These are phyloP conservation scores for Vannuccia rotundouncinata DNA, from an alignment of 2,888 invertebrate species.

Conservation along the genomic window DNA sequence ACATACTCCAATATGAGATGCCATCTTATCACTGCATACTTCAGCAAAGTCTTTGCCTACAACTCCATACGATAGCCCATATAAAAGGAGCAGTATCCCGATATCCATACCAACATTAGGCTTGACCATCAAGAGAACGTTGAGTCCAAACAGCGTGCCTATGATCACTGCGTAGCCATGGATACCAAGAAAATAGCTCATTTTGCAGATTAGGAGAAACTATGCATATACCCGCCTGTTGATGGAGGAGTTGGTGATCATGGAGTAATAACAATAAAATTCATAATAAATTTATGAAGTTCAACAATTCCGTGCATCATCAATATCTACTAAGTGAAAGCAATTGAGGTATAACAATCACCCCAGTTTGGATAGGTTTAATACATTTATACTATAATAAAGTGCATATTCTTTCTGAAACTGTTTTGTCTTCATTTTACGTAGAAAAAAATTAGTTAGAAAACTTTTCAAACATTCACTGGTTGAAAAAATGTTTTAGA, in stretches of 20 bases:
- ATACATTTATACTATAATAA: no score
- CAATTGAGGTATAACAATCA: no score
- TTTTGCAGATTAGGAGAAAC: constrained; percentile 91
- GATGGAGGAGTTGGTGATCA: constrained; percentile 43
- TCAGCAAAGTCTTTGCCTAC: constrained; percentile 91
- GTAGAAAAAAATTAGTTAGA: no score
- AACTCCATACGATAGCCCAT: constrained; percentile 95
- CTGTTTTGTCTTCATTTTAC: no score
- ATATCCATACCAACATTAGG: constrained; percentile 65
- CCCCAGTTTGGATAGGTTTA: no score
- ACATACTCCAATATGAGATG: constrained; percentile 86
- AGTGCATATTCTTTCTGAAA: no score
- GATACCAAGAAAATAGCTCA: constrained; percentile 79
- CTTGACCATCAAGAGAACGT: constrained; percentile 63
- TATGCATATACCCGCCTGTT: constrained; percentile 95
- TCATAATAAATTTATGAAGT: no score
- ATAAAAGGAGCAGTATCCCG: constrained; percentile 80
- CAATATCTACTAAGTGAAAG: no score
- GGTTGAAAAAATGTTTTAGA: no score
- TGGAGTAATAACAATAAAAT: neutral
- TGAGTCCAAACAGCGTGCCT: constrained; percentile 81
- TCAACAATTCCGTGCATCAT: no score
- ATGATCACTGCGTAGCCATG: constrained; percentile 81
- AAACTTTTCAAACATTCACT: no score
- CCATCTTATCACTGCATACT: constrained; percentile 95